Base-by-base conservation (phyloP, 1,140 invertebrate genomes). In the Brachystomella parvula region DNA sequence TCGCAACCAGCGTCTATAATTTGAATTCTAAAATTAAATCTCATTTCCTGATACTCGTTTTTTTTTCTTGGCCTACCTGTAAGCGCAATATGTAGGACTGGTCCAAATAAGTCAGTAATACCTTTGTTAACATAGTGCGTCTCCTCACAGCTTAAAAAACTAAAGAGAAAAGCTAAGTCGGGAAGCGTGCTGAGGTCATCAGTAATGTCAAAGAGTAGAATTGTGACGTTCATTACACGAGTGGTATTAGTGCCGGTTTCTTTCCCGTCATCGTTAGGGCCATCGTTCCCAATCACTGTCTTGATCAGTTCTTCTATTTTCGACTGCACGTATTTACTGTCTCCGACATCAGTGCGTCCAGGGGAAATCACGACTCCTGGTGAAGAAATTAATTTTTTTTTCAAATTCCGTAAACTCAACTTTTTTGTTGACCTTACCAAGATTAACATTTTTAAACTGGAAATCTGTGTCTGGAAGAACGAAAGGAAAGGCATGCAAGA, bases 1-100 rank as follows among this genome's bases (percentile, higher is more conserved):
- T 60, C 0, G 58, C 71, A 73, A 17, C 71, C 71, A 0, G 71
- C 66, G 26, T 73, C 71, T 72, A 29, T 1, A 67, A 58, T 35
- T 9, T 35, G 58, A 56, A 67, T 28, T 24, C 28, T 12, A 6
- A 63, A 62, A 61, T 60, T 3, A 30, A 65, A 2, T 39, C 31
- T 17, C 6, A 32, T 17, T 21, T 9, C 9, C 17, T n/a, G 19
- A 24, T 9, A 29, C 9, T 24, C 12, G 35, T 35, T 35, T 63
- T 47, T 15, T 21, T 58, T 53, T 49, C 6, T 15, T 15, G 6
- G 28, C 1, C 47, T 65, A 70, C 71, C 66, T 26, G 71, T 73
- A 19, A 73, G 32, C 3, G 71, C 71, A 24, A 73, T 60, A 60
- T 73, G 71, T 6, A 64, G 61, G 35, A 71, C 31, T 21, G 61